These are phyloP conservation scores for Lagopus muta DNA, from an alignment of 2,113 vertebrate genomes.

Conservation along the genomic window DNA sequence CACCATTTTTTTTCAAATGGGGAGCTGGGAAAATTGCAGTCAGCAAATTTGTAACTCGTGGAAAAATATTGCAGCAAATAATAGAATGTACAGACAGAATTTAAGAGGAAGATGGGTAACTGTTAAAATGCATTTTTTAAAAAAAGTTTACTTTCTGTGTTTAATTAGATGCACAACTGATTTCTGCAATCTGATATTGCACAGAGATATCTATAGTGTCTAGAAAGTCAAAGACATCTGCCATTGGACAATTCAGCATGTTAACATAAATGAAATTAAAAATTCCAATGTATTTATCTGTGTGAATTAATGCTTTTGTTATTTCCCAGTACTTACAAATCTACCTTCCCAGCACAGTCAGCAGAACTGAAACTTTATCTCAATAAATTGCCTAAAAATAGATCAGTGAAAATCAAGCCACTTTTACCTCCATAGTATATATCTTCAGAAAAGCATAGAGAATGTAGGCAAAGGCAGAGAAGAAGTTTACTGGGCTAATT, in stretches of 20 bases:
- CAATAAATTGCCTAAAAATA: background rate
- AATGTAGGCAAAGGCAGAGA: background rate
- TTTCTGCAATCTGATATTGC: background rate
- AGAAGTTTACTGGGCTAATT: background rate
- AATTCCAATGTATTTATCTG: background rate
- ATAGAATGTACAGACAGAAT: background rate
- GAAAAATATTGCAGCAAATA: background rate
- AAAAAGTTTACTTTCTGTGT: background rate
- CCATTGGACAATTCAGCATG: background rate
- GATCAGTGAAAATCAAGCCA: background rate
- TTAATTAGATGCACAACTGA: conserved; percentile 26
- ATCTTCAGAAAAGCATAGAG: background rate
- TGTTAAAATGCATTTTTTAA: background rate
- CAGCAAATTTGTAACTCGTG: background rate
- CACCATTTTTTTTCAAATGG: background rate
- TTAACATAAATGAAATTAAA: background rate
- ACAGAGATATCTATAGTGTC: background rate
- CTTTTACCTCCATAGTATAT: background rate
- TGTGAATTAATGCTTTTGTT: background rate
- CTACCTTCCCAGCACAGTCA: background rate
- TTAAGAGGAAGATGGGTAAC: background rate
- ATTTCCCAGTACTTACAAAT: background rate
- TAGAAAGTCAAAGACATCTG: background rate
- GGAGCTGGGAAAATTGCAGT: background rate
- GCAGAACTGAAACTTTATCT: background rate